Conservation (phyloP, 2,113 vertebrate species). For the Colossoma macropomum region DNA sequence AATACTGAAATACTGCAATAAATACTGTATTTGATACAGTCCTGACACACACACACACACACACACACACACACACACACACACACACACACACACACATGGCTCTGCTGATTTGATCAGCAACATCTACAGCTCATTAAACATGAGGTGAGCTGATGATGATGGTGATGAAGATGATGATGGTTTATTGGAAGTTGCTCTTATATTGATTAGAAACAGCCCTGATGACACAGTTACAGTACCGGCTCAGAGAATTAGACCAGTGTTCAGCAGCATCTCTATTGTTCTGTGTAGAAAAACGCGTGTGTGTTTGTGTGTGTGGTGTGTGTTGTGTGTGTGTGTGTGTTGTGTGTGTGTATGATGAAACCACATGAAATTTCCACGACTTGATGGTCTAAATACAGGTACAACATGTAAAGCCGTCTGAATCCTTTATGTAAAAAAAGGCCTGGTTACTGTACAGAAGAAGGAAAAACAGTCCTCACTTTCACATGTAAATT, state of each 20-base stretch:
- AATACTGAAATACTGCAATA: no score
- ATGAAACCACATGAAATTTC: conserved; percentile 11
- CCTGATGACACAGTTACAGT: background rate
- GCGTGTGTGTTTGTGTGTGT: background rate
- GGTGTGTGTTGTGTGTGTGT: background rate
- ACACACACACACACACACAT: no score
- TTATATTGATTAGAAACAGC: background rate
- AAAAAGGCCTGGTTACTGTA: background rate
- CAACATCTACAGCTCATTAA: background rate
- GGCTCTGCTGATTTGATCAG: background rate
- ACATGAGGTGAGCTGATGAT: background rate
- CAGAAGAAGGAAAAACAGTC: no score
- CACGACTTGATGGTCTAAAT: background rate
- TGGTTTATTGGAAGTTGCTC: background rate
- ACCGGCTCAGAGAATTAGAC: background rate
- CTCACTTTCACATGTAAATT: no score
- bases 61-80: no score
- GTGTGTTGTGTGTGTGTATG: background rate
- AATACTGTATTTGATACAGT: no score
- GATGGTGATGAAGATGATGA: background rate
- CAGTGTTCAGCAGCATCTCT: background rate
- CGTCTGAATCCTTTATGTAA: background rate
- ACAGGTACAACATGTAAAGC: background rate
- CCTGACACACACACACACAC: no score
- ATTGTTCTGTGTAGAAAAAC: background rate